phyloP scores from a whole-genome alignment of 2,888 invertebrate genomes.

The Scaptomyza cyrtandrae region DNA sequence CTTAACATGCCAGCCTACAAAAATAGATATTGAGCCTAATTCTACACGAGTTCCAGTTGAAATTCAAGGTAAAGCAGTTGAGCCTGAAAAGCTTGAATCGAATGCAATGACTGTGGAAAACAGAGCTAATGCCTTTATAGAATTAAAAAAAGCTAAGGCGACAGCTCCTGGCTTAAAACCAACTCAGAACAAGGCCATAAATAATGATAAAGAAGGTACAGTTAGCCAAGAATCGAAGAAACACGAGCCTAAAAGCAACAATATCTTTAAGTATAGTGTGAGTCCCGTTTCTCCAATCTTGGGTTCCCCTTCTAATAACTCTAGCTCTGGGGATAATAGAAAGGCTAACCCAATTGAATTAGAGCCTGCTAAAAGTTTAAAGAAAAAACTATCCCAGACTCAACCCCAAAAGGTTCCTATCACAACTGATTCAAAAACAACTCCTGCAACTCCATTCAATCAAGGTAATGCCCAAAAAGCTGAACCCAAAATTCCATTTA shows the following conservation, averaged over 20 bases:
- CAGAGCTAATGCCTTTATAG: constrained; percentile 15
- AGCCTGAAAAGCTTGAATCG: background rate
- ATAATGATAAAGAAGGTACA: background rate
- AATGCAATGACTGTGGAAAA: background rate
- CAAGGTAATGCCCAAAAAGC: background rate
- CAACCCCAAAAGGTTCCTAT: background rate
- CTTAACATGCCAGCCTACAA: too few relatives aligned
- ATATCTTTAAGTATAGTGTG: background rate
- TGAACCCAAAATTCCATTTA: background rate
- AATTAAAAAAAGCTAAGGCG: background rate
- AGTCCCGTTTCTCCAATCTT: background rate
- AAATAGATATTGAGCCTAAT: background rate
- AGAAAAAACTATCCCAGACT: background rate
- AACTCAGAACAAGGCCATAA: too few relatives aligned
- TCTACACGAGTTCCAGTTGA: background rate
- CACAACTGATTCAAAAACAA: background rate
- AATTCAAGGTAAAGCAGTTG: background rate
- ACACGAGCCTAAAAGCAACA: background rate
- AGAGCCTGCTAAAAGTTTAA: too few relatives aligned
- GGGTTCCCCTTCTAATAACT: background rate
- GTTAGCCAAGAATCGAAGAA: background rate
- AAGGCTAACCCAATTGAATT: background rate
- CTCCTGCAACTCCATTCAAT: background rate
- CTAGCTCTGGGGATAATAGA: background rate
- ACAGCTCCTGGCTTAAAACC: too few relatives aligned